Conservation (phyloP, 1,140 invertebrate species). For the Papilio polytes region DNA sequence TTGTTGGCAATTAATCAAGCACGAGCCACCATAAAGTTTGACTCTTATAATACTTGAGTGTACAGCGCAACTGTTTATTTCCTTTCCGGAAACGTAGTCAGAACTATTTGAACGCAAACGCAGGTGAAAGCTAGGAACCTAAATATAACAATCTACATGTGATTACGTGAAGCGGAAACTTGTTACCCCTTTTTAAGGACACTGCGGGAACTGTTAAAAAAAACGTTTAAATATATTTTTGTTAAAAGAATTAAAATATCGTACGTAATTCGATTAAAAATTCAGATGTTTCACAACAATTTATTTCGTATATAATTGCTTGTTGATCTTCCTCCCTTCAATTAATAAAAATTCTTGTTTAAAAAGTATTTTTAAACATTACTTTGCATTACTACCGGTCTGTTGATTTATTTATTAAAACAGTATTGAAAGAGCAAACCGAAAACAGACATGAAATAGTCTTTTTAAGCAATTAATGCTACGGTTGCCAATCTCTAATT, state of each 20-base stretch:
- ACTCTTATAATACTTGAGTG: not conserved
- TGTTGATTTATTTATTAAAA: not conserved
- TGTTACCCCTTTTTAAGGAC: no score
- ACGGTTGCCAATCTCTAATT: not conserved
- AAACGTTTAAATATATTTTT: no score
- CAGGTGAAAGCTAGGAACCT: not conserved
- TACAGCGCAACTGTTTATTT: not conserved
- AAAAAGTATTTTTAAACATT: not conserved
- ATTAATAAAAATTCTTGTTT: not conserved
- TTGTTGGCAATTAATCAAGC: no score
- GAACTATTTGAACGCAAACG: not conserved
- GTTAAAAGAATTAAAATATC: no score
- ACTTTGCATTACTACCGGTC: not conserved
- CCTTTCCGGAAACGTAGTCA: not conserved
- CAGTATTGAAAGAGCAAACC: not conserved
- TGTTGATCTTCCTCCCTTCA: not conserved
- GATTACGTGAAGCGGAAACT: no score
- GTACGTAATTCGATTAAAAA: no score
- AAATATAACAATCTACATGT: not conserved
- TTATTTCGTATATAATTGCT: no score
- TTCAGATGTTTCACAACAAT: no score
- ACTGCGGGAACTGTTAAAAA: no score
- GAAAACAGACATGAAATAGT: not conserved
- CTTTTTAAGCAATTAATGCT: not conserved
- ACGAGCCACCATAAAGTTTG: not conserved